A percentile compares a stretch with the other conserved stretches of the same genome.
Conservation (phyloP, 92 coral and sea anemone genomes). For the Meandrina meandrites region DNA sequence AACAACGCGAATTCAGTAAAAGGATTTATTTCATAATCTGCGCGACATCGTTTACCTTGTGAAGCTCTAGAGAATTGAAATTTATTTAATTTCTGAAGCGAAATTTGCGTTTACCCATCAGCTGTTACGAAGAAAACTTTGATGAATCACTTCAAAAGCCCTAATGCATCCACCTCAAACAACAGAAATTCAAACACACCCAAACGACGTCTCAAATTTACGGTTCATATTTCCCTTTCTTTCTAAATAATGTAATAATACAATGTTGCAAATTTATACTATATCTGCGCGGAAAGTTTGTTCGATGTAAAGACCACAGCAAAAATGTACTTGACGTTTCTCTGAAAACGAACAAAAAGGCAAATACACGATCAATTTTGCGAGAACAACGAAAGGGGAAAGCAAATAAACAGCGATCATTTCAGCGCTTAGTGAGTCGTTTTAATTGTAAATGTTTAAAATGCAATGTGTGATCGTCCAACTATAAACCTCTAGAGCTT, state of each 20-base stretch:
- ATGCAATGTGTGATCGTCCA: neutral
- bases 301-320: neutral
- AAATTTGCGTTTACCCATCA: slow-evolving; percentile 27
- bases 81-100: slow-evolving; percentile 21
- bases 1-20: neutral
- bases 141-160: slow-evolving; percentile 14
- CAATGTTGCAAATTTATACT: neutral
- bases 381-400: neutral
- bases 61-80: slow-evolving; percentile 15
- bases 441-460: neutral
- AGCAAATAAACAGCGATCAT: neutral
- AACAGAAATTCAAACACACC: neutral
- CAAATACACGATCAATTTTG: neutral
- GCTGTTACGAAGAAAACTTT: slow-evolving; percentile 23
- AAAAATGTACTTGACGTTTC: neutral
- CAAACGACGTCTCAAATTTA: neutral
- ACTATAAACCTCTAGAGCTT: neutral
- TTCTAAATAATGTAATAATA: neutral
- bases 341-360: neutral
- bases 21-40: neutral
- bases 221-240: neutral
- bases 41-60: neutral
- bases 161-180: slow-evolving; percentile 6
- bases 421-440: neutral
- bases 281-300: neutral